These are phyloP conservation scores for Lutraria lutraria DNA, from an alignment of 2,888 invertebrate species.

Conservation along the genomic window DNA sequence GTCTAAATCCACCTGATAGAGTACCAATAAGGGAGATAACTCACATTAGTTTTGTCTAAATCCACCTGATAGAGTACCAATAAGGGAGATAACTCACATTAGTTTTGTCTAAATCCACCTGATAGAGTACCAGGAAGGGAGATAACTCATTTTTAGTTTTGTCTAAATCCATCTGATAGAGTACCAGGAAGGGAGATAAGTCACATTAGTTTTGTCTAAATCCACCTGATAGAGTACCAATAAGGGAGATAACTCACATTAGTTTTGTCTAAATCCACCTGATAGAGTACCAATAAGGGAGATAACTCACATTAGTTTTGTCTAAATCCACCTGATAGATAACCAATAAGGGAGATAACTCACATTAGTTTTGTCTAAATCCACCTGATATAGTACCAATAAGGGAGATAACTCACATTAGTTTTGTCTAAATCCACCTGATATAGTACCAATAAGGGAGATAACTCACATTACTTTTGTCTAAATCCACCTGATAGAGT, in stretches of 20 bases:
- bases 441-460: not conserved
- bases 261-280: too few relatives aligned
- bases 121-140: not conserved
- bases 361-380: not conserved
- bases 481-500: not conserved
- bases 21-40: not conserved
- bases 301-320: not conserved
- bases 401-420: not conserved
- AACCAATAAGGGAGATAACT: not conserved
- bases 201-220: not conserved
- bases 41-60: not conserved
- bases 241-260: not conserved
- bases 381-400: not conserved
- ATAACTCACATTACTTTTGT: not conserved
- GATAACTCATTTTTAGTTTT: not conserved
- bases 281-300: not conserved
- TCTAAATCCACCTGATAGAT: too few relatives aligned
- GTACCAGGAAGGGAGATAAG: not conserved
- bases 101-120: too few relatives aligned
- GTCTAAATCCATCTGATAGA: too few relatives aligned
- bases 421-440: too few relatives aligned
- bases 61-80: not conserved
- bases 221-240: not conserved
- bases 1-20: too few relatives aligned
- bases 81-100: not conserved